Base-by-base conservation (phyloP, 2,113 vertebrate genomes). In the Tragulus kanchil region DNA sequence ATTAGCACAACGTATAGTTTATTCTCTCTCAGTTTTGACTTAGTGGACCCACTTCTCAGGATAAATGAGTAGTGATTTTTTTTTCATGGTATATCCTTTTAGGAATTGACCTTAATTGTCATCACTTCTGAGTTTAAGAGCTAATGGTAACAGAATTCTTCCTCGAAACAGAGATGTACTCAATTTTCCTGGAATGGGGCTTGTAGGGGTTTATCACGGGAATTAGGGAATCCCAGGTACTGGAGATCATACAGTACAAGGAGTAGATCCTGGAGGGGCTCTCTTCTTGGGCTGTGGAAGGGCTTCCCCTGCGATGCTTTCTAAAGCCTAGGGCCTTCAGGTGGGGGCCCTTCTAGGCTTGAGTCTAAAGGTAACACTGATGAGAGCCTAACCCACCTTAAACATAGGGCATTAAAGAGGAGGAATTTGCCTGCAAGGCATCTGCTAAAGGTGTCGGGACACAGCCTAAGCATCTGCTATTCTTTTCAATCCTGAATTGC, bases 21-120 rank as follows among this genome's bases (percentile, higher is more conserved):
- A 1, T 6, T 62, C 75, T 78, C 16, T 78, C n/a, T 36, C 14
- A 17, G 21, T 78, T 94, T 94, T 94, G 78, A 75, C n/a, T 86
- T 31, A 62, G 14, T 83, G 42, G 25, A 23, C 64, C 71, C 21
- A 75, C 36, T 93, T 85, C 48, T 81, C 61, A 2, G 67, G 45
- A 8, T 48, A 42, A 90, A 12, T 50, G 59, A 75, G 42, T 64
- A 58, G 12, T 58, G 69, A 25, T 26, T 56, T 15, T 8, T 48
- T 79, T 45, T 50, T 58, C 5, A 3, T 42, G 36, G 3, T 12
- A 73, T 52, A 5, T 78, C 79, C 69, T 79, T 67, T 86, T 23
- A 54, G 36, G 9, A 42, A 79, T 11, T 64, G 59, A n/a, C 67
- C 36, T 9, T 52, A 77, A 19, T 78, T 85, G n/a, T 79, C 31